phyloP scores from a whole-genome alignment of 2,113 vertebrate genomes.

The Daphoenositta chrysoptera region DNA sequence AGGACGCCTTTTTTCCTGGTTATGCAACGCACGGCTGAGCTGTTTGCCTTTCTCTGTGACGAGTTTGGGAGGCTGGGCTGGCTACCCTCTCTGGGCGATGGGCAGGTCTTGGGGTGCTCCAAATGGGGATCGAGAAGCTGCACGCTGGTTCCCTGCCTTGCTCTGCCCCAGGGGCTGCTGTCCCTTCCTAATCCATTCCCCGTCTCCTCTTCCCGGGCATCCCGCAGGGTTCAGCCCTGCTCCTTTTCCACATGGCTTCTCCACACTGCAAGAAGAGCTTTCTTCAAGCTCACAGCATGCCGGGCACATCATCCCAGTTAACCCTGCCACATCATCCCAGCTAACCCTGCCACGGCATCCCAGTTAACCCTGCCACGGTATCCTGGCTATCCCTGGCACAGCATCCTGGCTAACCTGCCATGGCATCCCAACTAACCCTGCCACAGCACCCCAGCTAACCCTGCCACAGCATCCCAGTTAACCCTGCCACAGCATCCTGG shows the following conservation, averaged over 20 bases:
- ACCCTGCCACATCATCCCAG: background rate
- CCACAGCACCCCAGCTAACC: background rate
- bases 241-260: background rate
- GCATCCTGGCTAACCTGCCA: background rate
- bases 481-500: background rate
- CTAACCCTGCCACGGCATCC: rapidly evolving
- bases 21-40: background rate
- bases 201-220: background rate
- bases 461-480: background rate
- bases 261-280: background rate
- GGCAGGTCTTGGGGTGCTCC: background rate
- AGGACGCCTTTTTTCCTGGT: background rate
- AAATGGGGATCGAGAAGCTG: rapidly evolving
- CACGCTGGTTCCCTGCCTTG: rapidly evolving
- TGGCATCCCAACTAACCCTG: rapidly evolving
- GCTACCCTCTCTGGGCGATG: background rate
- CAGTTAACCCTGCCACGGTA: background rate
- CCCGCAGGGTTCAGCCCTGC: background rate
- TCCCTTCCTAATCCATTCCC: background rate
- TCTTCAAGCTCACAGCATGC: rapidly evolving
- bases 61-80: background rate
- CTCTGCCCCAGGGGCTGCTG: background rate
- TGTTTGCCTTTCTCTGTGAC: background rate
- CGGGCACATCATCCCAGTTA: background rate
- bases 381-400: background rate